Base-by-base conservation (phyloP, 2,113 vertebrate genomes). In the Psettodes erumei region DNA sequence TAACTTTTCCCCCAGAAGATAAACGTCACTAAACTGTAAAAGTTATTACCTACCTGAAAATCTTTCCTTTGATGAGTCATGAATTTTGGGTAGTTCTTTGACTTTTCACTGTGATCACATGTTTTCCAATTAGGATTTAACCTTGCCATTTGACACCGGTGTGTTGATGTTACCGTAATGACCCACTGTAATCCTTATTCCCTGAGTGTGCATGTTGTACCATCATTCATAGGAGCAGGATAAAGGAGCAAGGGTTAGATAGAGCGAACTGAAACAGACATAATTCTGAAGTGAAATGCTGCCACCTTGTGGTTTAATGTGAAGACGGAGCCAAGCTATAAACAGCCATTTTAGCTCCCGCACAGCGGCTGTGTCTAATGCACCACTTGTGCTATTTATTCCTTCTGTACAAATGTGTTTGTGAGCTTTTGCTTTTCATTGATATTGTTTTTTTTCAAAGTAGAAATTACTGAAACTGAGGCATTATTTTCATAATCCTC, bases 261-360 rank as follows among this genome's bases (percentile, higher is more conserved):
- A n/a, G 61, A 53, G 61, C 4, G 0, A 15, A 9, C 30, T 42
- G 16, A 38, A 71, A 33, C 7, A 33, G 53, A 25, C 0, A 18
- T 2, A 56, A 11, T 12, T 21, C 4, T 37, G 2, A 37, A 30
- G 47, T 47, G 37, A 45, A 79, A 42, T 58, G 37, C 61, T 83
- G 83, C 48, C 91, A 88, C 54, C 88, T 88, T 78, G 51, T 85
- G 90, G 79, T 73, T n/a, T 30, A 28, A 2, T 61, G 12, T 48
- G 33, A 68, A 33, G 40, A 58, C 35, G n/a, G 32, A 12, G 6
- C 53, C 13, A 70, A 37, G 12, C 12, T 30, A 11, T 10, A 33
- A 11, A 59, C 54, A 61, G 1, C 43, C 48, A 67, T 74, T 71
- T 59, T 59, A 72, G 43, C 27, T 75, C 1, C 16, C 15, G n/a